Percentiles rank a stretch among this genome's conserved stretches.
These are phyloP conservation scores for Calephelis perditalis DNA, from an alignment of 2,888 invertebrate genomes.

Conservation along the genomic window DNA sequence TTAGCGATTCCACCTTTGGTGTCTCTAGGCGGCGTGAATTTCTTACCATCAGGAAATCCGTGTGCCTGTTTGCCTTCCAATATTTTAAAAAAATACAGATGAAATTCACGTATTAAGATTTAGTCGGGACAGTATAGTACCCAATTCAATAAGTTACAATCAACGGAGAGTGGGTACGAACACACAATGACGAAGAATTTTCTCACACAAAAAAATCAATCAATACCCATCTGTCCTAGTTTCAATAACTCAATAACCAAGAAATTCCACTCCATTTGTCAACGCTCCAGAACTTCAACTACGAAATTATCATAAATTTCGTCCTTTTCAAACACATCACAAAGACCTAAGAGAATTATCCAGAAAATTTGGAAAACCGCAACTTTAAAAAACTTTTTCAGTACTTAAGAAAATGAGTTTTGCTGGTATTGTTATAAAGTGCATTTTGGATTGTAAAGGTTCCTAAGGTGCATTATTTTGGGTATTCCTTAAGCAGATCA, in stretches of 20 bases:
- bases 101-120: too few species aligned
- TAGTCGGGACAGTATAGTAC: too few species aligned
- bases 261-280: conserved; percentile 12
- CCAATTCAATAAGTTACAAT: too few species aligned
- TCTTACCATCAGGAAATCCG: too few species aligned
- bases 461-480: conserved; percentile 40
- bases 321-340: conserved; percentile 41
- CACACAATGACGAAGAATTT: neutral
- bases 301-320: conserved; percentile 48
- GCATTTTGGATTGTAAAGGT: conserved; percentile 42
- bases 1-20: too few species aligned
- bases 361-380: conserved; percentile 51
- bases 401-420: conserved; percentile 38
- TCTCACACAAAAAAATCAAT: neutral
- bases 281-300: conserved; percentile 1
- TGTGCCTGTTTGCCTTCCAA: too few species aligned
- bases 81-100: too few species aligned
- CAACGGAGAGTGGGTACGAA: too few species aligned
- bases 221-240: neutral
- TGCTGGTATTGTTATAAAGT: conserved; percentile 43
- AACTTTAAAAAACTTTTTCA: conserved; percentile 49
- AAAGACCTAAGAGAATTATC: conserved; percentile 19
- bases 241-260: conserved; percentile 10
- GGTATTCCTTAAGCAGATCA: conserved; percentile 47
- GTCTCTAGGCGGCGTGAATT: too few species aligned